Base-by-base conservation (phyloP, 2,888 invertebrate genomes). In the Phengaris arion region DNA sequence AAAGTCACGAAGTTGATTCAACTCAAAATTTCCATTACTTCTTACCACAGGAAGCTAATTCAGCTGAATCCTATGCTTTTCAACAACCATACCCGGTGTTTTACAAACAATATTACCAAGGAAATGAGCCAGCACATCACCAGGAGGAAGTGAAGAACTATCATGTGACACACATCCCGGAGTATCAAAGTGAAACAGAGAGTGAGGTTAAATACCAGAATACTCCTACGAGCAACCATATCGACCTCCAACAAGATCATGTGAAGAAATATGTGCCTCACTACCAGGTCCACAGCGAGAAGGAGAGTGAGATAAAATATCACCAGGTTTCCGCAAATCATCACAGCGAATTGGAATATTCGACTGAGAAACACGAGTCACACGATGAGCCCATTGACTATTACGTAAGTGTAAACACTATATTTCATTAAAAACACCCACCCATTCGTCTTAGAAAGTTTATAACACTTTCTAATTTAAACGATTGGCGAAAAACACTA, bases 371-470 rank as follows among this genome's bases (percentile, higher is more conserved):
- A 55, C 84, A 87, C 74, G 83, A 86, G 77, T 85, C 87, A 22
- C 87, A 90, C 81, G 91, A 92, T 68, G 90, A 92, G 79, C 89
- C 88, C 54, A 82, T 93, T 15, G 93, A 93, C 83, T 93, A 92
- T 90, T 93, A 92, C 83, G 93, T 93, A 88, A 93, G 92, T 85
- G 74, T 12, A 77, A 72, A 68, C 64, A 35, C 64, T 51, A 72
- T 54, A 72, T 13, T 72, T 77, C 78, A 75, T 74, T 68, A 48
- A 68, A 77, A 75, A 55, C 57, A 51, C 13, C 69, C 57, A 51
- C 13, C 69, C 22, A 75, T 70, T 70, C 57, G 69, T 55, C 64
- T 68, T 15, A 46, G 45, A 74, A 74, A n/a, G 72, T 72, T 54
- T 54, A 48, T 69, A 69, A 45, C 75, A 69, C 70, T 75, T 70